Conservation (phyloP, 2,888 invertebrate genomes). For the Erannis defoliaria region DNA sequence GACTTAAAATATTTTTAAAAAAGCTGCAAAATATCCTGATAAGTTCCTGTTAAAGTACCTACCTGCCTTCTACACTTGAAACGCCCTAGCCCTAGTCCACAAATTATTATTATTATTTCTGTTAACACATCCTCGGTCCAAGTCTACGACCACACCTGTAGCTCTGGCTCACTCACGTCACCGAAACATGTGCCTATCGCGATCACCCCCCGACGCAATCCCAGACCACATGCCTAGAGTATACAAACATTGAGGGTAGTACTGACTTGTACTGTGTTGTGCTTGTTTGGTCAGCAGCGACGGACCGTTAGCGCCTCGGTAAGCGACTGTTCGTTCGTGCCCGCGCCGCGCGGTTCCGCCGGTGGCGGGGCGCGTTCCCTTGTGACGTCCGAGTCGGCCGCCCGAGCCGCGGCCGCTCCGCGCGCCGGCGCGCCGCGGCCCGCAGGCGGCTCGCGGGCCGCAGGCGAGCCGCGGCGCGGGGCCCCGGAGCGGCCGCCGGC, state of each 20-base stretch:
- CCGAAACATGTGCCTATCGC: constrained; percentile 55
- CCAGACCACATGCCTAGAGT: constrained; percentile 58
- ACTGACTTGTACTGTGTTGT: constrained; percentile 84
- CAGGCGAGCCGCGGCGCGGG: constrained; percentile 46
- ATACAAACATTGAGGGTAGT: constrained; percentile 78
- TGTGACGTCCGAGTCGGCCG: constrained; percentile 83
- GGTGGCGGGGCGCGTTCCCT: constrained; percentile 66
- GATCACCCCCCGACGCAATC: constrained; percentile 58
- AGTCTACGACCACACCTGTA: constrained; percentile 52
- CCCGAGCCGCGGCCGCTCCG: constrained; percentile 46
- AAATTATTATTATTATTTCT: constrained; percentile 46
- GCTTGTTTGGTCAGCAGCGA: constrained; percentile 86
- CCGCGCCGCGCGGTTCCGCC: constrained; percentile 72
- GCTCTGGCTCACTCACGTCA: constrained; percentile 53
- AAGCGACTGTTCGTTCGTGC: constrained; percentile 77
- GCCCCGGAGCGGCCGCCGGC: constrained; percentile 53
- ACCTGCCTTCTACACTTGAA: constrained; percentile 23
- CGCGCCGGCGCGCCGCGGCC: constrained; percentile 28
- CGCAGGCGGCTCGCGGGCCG: constrained; percentile 34
- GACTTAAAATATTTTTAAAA: not conserved
- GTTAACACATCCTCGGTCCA: constrained; percentile 45
- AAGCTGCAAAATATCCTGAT: constrained; percentile 2
- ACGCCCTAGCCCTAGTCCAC: constrained; percentile 39
- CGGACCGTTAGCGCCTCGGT: constrained; percentile 86
- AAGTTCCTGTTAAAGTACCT: constrained; percentile 14